A percentile compares a stretch with the other conserved stretches of the same genome.
Conservation (phyloP, 2,113 vertebrate species). For the Calyptommatus sinebrachiatus region DNA sequence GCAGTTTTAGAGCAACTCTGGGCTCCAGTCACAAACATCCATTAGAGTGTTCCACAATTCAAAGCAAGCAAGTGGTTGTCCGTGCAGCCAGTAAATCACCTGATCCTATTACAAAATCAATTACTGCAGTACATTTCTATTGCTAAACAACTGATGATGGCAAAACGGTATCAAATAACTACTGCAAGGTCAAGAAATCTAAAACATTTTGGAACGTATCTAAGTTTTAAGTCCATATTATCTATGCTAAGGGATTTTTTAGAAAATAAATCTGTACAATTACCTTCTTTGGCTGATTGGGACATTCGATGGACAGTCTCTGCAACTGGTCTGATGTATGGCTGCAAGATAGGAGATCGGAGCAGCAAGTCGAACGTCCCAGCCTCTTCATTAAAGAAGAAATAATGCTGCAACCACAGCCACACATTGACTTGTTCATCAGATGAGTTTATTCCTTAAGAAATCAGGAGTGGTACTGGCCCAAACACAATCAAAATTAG, state of each 20-base stretch:
- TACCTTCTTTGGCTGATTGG: slow-evolving; percentile 94
- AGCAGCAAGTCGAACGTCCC: slow-evolving; percentile 94
- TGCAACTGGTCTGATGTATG: slow-evolving; percentile 94
- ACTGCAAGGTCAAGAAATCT: slow-evolving; percentile 79
- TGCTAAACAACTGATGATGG: slow-evolving; percentile 77
- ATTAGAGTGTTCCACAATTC: slow-evolving; percentile 79
- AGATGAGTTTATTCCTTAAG: slow-evolving; percentile 72
- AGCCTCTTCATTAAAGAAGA: slow-evolving; percentile 99
- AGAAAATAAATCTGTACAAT: slow-evolving; percentile 68
- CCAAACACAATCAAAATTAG: slow-evolving; percentile 65
- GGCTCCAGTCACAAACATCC: slow-evolving; percentile 77
- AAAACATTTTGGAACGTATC: slow-evolving; percentile 64
- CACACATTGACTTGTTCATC: slow-evolving; percentile 95
- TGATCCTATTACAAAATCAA: slow-evolving; percentile 97
- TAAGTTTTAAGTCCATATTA: slow-evolving; percentile 63
- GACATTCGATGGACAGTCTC: slow-evolving; percentile 86
- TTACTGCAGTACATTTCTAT: slow-evolving; percentile 83
- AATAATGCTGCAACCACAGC: slow-evolving; percentile 96
- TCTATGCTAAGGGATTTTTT: slow-evolving; percentile 61
- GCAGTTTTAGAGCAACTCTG: slow-evolving; percentile 70
- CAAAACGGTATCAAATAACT: slow-evolving; percentile 79
- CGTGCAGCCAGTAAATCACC: slow-evolving; percentile 88
- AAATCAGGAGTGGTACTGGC: slow-evolving; percentile 66
- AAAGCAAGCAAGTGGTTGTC: slow-evolving; percentile 86
- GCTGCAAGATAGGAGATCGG: slow-evolving; percentile 90